Conservation (phyloP, 2,888 invertebrate genomes). For the Drosophila gaucha region DNA sequence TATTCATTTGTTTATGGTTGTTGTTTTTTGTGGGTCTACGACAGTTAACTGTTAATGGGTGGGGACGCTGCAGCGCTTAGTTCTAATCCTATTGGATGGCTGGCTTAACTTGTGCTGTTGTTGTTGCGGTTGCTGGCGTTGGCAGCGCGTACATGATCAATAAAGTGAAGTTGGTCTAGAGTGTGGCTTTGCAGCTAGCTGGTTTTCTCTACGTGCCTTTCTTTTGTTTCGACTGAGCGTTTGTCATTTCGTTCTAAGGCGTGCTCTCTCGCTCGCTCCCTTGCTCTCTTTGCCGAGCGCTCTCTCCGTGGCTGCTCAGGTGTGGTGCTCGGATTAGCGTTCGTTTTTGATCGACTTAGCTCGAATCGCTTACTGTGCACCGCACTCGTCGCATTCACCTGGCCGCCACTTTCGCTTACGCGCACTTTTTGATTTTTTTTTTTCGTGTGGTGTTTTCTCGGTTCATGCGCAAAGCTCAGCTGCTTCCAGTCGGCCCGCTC, state of each 20-base stretch:
- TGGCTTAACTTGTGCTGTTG: conserved; percentile 4
- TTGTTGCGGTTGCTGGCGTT: conserved; percentile 19
- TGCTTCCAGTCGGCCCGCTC: conserved; percentile 30
- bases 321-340: conserved; percentile 19
- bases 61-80: conserved; percentile 11
- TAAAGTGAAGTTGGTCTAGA: conserved; percentile 45
- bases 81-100: conserved; percentile 45
- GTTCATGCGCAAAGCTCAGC: conserved; percentile 51
- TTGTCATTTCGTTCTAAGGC: conserved; percentile 14
- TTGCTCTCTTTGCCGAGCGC: neutral
- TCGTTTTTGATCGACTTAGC: conserved; percentile 50
- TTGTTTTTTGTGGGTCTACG: conserved; percentile 8
- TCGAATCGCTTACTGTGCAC: conserved; percentile 17
- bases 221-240: conserved; percentile 4
- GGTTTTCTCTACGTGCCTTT: conserved; percentile 23
- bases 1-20: conserved; percentile 62
- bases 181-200: conserved; percentile 29
- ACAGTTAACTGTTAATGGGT: conserved; percentile 28
- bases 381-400: conserved; percentile 26
- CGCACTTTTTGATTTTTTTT: conserved; percentile 16
- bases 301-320: conserved; percentile 25
- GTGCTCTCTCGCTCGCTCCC: conserved; percentile 12
- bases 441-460: conserved; percentile 6
- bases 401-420: conserved; percentile 47
- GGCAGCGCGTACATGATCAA: conserved; percentile 39